Percentiles rank a stretch among this genome's conserved stretches.
Evolutionary conservation across 2,797 vertebrate species (phyloP).

Genomic region (Epinephelus awoara): DNA sequence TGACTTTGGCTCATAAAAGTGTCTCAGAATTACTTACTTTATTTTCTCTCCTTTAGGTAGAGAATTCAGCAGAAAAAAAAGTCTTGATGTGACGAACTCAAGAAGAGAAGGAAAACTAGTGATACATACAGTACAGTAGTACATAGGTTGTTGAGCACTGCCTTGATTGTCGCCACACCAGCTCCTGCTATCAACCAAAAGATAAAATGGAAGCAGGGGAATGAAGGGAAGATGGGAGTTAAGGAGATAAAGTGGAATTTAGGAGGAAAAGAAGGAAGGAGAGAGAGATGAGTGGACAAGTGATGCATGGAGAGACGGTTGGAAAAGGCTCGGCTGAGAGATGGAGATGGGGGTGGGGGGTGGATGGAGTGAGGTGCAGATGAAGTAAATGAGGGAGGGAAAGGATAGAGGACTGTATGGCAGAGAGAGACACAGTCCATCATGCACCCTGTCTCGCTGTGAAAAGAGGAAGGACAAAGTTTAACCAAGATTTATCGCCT

Average conservation of each 20-base stretch:
- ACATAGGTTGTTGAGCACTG: constrained; percentile 4
- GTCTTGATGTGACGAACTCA: constrained; percentile 15
- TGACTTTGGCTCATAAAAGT: neutral
- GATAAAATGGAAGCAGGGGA: neutral
- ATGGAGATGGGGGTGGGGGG: constrained; percentile 46
- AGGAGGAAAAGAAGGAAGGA: constrained; percentile 7
- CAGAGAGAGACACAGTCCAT: constrained; percentile 77
- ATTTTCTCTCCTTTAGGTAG: neutral
- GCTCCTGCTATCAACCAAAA: neutral
- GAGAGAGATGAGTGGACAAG: constrained; percentile 38
- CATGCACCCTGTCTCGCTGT: constrained; percentile 71
- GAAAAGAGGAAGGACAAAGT: constrained; percentile 83
- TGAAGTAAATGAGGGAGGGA: constrained; percentile 68
- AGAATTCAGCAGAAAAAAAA: too few relatives aligned
- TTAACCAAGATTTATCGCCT: constrained; percentile 81
- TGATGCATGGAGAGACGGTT: constrained; percentile 51
- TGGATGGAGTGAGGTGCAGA: constrained; percentile 49
- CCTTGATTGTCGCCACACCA: neutral
- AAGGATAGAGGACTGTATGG: constrained; percentile 53
- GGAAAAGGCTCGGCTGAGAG: constrained; percentile 40
- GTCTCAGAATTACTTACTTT: neutral
- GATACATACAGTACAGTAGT: too few relatives aligned
- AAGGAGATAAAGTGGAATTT: constrained; percentile 31
- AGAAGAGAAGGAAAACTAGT: neutral
- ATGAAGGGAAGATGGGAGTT: constrained; percentile 12